Evolutionary conservation across 1,140 invertebrate genomes (phyloP).

Genomic region (Papilio aristodemus): DNA sequence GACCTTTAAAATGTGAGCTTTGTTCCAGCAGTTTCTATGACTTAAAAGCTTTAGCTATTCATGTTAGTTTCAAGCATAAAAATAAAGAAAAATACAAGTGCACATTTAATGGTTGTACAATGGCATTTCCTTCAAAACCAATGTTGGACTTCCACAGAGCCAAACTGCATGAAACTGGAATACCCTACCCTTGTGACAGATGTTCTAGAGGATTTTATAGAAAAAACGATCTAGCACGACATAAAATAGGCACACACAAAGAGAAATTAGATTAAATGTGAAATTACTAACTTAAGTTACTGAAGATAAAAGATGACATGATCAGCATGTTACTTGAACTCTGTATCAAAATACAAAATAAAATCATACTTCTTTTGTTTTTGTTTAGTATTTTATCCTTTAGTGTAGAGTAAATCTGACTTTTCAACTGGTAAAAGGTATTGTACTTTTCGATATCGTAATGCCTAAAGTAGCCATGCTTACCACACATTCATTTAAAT

Average conservation of each 20-base stretch:
- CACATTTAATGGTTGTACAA: conserved; percentile 50
- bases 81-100: conserved; percentile 65
- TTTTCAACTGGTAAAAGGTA: no score
- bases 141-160: conserved; percentile 62
- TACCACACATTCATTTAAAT: no score
- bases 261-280: conserved; percentile 38
- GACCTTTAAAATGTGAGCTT: conserved; percentile 82
- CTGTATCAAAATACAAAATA: no score
- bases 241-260: conserved; percentile 60
- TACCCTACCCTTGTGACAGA: conserved; percentile 59
- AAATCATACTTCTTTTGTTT: no score
- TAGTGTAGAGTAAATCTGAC: no score
- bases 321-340: no score
- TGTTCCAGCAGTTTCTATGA: conserved; percentile 70
- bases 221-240: conserved; percentile 62
- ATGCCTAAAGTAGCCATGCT: no score
- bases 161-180: conserved; percentile 52
- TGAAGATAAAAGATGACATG: no score
- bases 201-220: conserved; percentile 67
- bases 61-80: conserved; percentile 63
- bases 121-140: conserved; percentile 52
- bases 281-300: no score
- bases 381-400: no score
- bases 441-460: no score
- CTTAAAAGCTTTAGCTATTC: conserved; percentile 50